Conservation (phyloP, 2,888 invertebrate genomes). For the Lasioglossum oenotherae region DNA sequence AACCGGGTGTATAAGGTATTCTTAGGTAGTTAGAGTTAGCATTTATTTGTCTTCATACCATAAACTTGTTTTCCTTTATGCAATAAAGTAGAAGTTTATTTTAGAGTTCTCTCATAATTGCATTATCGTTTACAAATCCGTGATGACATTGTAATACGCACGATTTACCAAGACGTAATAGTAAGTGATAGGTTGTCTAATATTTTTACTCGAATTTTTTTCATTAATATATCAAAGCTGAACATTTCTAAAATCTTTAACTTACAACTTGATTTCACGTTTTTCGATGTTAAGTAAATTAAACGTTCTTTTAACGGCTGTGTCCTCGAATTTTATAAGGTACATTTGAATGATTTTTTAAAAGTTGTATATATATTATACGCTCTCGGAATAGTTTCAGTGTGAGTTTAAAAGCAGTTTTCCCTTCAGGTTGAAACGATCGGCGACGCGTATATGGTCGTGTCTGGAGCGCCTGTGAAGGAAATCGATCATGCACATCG, state of each 20-base stretch:
- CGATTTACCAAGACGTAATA: neutral
- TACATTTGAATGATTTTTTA: neutral
- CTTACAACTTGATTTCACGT: neutral
- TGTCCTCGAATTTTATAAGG: neutral
- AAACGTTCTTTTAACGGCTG: neutral
- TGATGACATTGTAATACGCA: neutral
- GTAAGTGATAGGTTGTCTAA: neutral
- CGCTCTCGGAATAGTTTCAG: neutral
- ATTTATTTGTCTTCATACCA: slow-evolving; percentile 46
- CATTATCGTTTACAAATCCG: neutral
- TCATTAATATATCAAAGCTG: neutral
- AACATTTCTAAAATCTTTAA: neutral
- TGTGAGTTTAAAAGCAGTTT: neutral
- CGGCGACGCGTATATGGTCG: slow-evolving; percentile 99
- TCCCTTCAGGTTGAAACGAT: slow-evolving; percentile 94
- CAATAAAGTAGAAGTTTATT: neutral
- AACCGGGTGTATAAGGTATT: slow-evolving; percentile 97
- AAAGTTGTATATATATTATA: neutral
- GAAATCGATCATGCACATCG: slow-evolving; percentile 96
- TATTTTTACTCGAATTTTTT: neutral
- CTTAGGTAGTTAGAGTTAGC: slow-evolving; percentile 59
- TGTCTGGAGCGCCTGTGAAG: slow-evolving; percentile 96
- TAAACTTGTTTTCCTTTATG: slow-evolving; percentile 13
- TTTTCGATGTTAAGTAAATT: neutral
- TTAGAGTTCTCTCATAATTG: neutral